A percentile compares a stretch with the other conserved stretches of the same genome.
Evolutionary conservation across 2,797 vertebrate genomes (phyloP).

Genomic region (Sebastiscus albofasciatus): DNA sequence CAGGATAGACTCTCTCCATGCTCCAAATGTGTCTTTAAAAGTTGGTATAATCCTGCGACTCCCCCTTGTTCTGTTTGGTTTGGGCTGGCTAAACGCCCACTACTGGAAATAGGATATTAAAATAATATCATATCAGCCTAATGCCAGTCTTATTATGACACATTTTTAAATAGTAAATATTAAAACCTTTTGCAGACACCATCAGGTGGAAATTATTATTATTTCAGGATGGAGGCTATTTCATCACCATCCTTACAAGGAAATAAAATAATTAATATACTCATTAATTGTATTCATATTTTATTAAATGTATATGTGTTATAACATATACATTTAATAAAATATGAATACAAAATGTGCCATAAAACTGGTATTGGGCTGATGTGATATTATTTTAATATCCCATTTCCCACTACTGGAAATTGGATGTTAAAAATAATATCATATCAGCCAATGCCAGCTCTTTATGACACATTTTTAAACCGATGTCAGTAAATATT

Average conservation of each 20-base stretch:
- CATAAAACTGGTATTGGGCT: too few species aligned
- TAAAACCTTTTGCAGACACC: background rate
- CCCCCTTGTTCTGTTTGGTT: constrained; percentile 60
- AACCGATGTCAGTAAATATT: background rate
- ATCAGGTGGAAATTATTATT: background rate
- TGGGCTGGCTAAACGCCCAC: constrained; percentile 53
- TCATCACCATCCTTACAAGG: background rate
- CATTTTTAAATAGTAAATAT: background rate
- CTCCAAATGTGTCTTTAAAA: constrained; percentile 64
- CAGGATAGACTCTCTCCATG: constrained; percentile 40
- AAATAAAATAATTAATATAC: background rate
- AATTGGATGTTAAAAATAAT: constrained; percentile 7
- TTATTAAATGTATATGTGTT: too few species aligned
- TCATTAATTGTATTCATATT: background rate
- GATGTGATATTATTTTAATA: too few species aligned
- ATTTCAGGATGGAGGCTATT: background rate
- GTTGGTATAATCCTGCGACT: constrained; percentile 68
- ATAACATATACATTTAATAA: too few species aligned
- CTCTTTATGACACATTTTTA: background rate
- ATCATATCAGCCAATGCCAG: background rate
- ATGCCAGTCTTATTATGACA: background rate
- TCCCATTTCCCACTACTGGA: constrained; percentile 35
- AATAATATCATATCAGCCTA: background rate
- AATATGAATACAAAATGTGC: too few species aligned
- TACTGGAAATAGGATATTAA: constrained; percentile 22